A percentile compares a stretch with the other conserved stretches of the same genome.
phyloP scores from a whole-genome alignment of 2,888 invertebrate genomes.

The Emmelina monodactyla region DNA sequence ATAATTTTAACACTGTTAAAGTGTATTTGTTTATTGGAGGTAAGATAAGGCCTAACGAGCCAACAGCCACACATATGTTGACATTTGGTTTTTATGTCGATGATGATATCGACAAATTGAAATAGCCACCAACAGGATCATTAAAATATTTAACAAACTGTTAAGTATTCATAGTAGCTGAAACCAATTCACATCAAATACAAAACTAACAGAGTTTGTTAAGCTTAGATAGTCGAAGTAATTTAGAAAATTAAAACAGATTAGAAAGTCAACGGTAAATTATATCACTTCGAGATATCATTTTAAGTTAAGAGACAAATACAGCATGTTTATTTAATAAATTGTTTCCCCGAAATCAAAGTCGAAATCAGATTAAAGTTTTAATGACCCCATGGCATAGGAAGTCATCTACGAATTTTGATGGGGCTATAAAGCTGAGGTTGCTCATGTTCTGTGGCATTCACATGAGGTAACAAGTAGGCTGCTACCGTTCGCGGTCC shows the following conservation, averaged over 20 bases:
- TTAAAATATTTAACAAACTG: too few species aligned
- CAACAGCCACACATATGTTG: not conserved
- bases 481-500: slow-evolving; percentile 49
- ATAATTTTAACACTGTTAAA: slow-evolving; percentile 48
- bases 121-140: too few species aligned
- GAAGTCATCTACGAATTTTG: slow-evolving; percentile 25
- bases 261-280: slow-evolving; percentile 17
- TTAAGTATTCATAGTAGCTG: too few species aligned
- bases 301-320: slow-evolving; percentile 10
- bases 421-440: slow-evolving; percentile 40
- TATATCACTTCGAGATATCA: slow-evolving; percentile 20
- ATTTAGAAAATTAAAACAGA: slow-evolving; percentile 2
- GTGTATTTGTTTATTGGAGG: slow-evolving; percentile 48
- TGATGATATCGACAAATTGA: not conserved
- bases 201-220: too few species aligned
- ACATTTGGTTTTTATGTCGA: slow-evolving; percentile 8
- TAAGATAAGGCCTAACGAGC: slow-evolving; percentile 26
- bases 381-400: slow-evolving; percentile 21
- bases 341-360: slow-evolving; percentile 32
- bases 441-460: slow-evolving; percentile 34
- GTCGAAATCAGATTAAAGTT: slow-evolving; percentile 22
- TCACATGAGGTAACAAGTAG: slow-evolving; percentile 33
- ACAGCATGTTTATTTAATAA: slow-evolving; percentile 21
- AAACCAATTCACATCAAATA: too few species aligned
- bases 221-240: too few species aligned